Evolutionary conservation across 2,888 invertebrate species (phyloP).

Genomic region (Chalcis sispes): DNA sequence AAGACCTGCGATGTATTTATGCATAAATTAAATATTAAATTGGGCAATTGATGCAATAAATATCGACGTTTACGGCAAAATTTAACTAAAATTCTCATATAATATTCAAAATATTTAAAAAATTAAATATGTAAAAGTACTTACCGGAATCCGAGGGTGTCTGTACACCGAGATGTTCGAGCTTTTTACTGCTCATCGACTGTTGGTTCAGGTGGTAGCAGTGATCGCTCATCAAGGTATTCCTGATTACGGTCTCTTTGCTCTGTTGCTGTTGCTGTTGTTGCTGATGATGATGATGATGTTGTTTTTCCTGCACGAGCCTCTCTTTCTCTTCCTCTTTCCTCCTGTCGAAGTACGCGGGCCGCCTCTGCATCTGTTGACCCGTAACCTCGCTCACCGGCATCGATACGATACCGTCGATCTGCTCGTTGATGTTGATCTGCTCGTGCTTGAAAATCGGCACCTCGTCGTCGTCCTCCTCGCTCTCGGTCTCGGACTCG

Average conservation of each 20-base stretch:
- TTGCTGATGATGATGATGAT: too few species aligned
- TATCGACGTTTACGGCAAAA: too few species aligned
- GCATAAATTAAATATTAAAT: too few species aligned
- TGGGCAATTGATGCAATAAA: too few species aligned
- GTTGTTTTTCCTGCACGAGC: slow-evolving; percentile 37
- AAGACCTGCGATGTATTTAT: too few species aligned
- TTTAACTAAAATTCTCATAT: too few species aligned
- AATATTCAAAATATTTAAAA: too few species aligned
- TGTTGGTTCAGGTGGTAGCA: slow-evolving; percentile 80
- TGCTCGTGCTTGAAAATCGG: slow-evolving; percentile 71
- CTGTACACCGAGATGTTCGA: slow-evolving; percentile 86
- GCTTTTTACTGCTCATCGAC: slow-evolving; percentile 75
- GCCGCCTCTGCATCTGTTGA: slow-evolving; percentile 63
- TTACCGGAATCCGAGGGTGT: slow-evolving; percentile 95
- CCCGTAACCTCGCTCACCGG: slow-evolving; percentile 72
- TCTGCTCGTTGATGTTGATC: slow-evolving; percentile 68
- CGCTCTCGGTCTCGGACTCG: slow-evolving; percentile 68
- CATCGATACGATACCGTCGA: slow-evolving; percentile 67
- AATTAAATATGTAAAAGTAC: too few species aligned
- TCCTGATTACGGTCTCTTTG: slow-evolving; percentile 66
- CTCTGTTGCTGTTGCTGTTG: slow-evolving; percentile 32
- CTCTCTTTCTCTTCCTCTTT: slow-evolving; percentile 49
- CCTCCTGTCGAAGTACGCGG: slow-evolving; percentile 47
- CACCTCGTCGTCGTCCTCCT: slow-evolving; percentile 60
- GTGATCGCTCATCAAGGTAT: slow-evolving; percentile 78